A percentile compares a stretch with the other conserved stretches of the same genome.
These are phyloP conservation scores for Conus betulinus DNA, from an alignment of 1,140 invertebrate species.

Conservation along the genomic window DNA sequence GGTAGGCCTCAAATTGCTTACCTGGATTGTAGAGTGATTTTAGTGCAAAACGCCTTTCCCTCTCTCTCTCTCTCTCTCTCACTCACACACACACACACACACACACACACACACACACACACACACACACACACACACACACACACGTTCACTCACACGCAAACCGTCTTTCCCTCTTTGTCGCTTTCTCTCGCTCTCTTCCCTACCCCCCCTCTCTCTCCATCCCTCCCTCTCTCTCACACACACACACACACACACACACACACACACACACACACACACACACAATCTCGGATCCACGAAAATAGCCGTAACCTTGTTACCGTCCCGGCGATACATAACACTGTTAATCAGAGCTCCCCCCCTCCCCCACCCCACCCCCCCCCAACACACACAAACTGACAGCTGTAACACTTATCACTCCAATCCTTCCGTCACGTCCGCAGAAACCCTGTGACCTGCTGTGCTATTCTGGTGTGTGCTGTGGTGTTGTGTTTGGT, in stretches of 20 bases:
- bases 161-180: not conserved
- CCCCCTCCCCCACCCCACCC: too few relatives aligned
- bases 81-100: not conserved
- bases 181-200: not conserved
- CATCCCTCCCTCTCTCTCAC: constrained; percentile 5
- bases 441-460: not conserved
- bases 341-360: not conserved
- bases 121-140: not conserved
- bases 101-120: not conserved
- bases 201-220: not conserved
- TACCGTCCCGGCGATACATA: not conserved
- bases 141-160: not conserved
- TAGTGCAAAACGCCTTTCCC: too few relatives aligned
- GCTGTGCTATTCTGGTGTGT: not conserved
- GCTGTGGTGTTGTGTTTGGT: too few relatives aligned
- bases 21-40: too few relatives aligned
- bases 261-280: constrained; percentile 11
- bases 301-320: not conserved
- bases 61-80: not conserved
- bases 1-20: too few relatives aligned
- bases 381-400: not conserved
- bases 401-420: not conserved
- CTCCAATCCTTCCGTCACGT: too few relatives aligned
- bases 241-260: constrained; percentile 3
- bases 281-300: not conserved